A percentile compares a stretch with the other conserved stretches of the same genome.
Evolutionary conservation across 2,797 vertebrate species (phyloP).

Genomic region (Cyprinella venusta): DNA sequence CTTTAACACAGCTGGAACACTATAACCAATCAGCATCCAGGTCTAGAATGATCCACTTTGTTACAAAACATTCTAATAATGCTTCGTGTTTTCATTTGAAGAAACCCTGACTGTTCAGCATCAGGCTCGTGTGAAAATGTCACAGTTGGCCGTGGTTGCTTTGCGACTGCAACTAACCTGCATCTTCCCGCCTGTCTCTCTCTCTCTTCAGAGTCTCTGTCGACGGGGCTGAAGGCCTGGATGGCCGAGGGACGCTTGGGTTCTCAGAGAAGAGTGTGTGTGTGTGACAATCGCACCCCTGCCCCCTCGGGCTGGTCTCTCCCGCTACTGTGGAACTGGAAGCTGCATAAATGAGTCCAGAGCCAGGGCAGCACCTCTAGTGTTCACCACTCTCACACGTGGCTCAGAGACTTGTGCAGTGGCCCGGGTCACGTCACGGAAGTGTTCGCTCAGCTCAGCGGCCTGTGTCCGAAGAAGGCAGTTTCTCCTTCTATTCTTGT

Average conservation of each 20-base stretch:
- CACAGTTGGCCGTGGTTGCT: too few relatives aligned
- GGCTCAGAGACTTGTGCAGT: not conserved
- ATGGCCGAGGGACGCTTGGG: constrained; percentile 67
- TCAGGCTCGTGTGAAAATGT: too few relatives aligned
- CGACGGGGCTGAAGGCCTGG: constrained; percentile 68
- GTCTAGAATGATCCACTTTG: too few relatives aligned
- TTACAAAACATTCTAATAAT: too few relatives aligned
- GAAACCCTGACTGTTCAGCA: too few relatives aligned
- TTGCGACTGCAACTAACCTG: too few relatives aligned
- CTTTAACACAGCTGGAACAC: too few relatives aligned
- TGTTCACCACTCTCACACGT: constrained; percentile 47
- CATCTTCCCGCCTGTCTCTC: too few relatives aligned
- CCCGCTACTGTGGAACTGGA: constrained; percentile 81
- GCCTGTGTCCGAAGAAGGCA: not conserved
- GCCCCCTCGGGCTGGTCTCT: constrained; percentile 68
- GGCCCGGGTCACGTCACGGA: too few relatives aligned
- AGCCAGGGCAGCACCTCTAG: constrained; percentile 39
- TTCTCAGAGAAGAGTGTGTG: constrained; percentile 61
- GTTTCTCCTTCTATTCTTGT: constrained; percentile 42
- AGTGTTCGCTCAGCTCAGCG: not conserved
- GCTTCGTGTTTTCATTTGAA: too few relatives aligned
- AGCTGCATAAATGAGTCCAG: constrained; percentile 77
- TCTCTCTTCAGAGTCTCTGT: constrained; percentile 66
- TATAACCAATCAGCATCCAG: too few relatives aligned
- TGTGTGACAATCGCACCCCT: constrained; percentile 35